phyloP scores from a whole-genome alignment of 2,888 invertebrate genomes.

The Globia sparganii region DNA sequence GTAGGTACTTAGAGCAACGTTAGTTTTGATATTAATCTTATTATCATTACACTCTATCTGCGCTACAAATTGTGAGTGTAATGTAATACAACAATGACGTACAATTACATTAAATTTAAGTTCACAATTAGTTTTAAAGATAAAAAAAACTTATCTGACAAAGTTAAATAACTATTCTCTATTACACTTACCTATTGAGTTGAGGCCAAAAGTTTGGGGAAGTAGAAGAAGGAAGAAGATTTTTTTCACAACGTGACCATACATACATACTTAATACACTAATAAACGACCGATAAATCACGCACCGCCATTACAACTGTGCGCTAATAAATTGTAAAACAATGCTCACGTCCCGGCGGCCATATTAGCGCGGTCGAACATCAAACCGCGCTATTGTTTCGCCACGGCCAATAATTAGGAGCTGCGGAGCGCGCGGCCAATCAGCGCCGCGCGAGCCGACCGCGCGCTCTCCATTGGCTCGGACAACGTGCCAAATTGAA shows the following conservation, averaged over 20 bases:
- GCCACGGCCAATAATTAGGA: slow-evolving; percentile 84
- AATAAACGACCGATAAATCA: slow-evolving; percentile 71
- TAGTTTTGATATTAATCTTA: background rate
- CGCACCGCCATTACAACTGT: slow-evolving; percentile 81
- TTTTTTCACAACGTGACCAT: slow-evolving; percentile 6
- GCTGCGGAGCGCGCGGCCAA: slow-evolving; percentile 75
- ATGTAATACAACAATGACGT: background rate
- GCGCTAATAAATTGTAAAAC: slow-evolving; percentile 74
- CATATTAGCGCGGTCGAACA: slow-evolving; percentile 77
- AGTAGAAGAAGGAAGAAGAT: background rate
- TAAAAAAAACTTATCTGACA: background rate
- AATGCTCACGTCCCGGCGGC: slow-evolving; percentile 75
- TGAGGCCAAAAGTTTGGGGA: background rate
- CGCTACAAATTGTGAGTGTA: background rate
- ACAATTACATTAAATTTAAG: background rate
- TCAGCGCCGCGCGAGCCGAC: slow-evolving; percentile 73
- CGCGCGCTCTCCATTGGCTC: slow-evolving; percentile 77
- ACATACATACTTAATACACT: slow-evolving; percentile 43
- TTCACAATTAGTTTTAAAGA: background rate
- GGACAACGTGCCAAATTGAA: slow-evolving; percentile 74
- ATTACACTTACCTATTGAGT: slow-evolving; percentile 21
- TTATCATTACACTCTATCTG: background rate
- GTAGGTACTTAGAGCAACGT: background rate
- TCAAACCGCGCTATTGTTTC: slow-evolving; percentile 79
- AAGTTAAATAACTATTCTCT: background rate